Evolutionary conservation across 2,113 vertebrate species (phyloP), one percentile per base, ranked within the genome.

Genomic region (Malurus cyaneus): DNA sequence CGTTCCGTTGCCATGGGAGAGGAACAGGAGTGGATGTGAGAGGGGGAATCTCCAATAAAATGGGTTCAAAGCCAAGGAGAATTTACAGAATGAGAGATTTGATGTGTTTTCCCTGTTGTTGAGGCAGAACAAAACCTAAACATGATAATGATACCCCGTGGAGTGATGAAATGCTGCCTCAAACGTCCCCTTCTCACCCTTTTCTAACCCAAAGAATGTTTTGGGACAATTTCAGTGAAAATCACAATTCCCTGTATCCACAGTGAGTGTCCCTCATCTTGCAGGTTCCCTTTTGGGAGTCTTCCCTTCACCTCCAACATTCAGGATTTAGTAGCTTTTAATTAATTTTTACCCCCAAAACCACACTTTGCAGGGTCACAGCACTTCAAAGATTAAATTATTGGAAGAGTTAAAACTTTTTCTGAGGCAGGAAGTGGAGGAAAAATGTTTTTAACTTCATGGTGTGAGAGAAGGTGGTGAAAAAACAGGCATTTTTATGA

Each of bases 91-190:
- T 11, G 2, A 59, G 36, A 52, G 69, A 25, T 46, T 25, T 8
- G 28, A 9, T 39, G 52, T 8, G 18, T 65, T 44, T 32, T 50
- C 26, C 20, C 23, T 14, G 32, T 19, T 36, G 36, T 23, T 4
- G 4, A 65, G 36, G 59, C 59, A 44, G 59, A 8, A 19, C 18
- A 34, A 18, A 57, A 41, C 36, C 18, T 14, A 44, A 50, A 50
- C 11, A 0, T 6, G 36, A 1, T 59, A 57, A 6, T 18, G 36
- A 28, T 26, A 8, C 21, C 41, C 14, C 32, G 3, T 0, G 4
- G 77, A 36, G 32, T 16, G 44, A 24, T 32, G 36, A 80, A 73
- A 65, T 20, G 41, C 67, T 80, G 86, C 59, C 42, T 50, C n/a
- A 31, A 29, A 34, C 1, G 19, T n/a, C 29, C 7, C 29, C 25